Percentiles rank a stretch among this genome's conserved stretches.
phyloP scores from a whole-genome alignment of 2,888 invertebrate genomes.

The Synergus umbraculus region DNA sequence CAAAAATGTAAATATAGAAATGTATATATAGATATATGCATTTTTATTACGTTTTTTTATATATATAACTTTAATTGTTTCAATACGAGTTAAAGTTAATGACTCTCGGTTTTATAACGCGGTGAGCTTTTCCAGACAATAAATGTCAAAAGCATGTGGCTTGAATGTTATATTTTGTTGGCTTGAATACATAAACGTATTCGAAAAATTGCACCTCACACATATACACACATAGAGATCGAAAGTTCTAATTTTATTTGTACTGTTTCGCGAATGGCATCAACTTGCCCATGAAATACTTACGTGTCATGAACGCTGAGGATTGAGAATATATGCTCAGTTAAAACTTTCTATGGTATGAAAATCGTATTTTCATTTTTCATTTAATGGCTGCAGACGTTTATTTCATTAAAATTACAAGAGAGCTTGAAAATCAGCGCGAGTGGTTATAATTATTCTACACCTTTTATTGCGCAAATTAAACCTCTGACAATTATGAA shows the following conservation, averaged over 20 bases:
- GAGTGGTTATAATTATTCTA: neutral
- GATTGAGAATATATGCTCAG: slow-evolving; percentile 42
- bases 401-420: neutral
- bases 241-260: slow-evolving; percentile 38
- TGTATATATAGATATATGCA: no score
- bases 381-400: neutral
- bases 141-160: neutral
- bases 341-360: slow-evolving; percentile 28
- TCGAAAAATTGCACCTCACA: neutral
- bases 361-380: neutral
- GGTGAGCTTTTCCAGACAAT: neutral
- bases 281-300: neutral
- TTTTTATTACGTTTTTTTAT: no score
- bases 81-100: neutral
- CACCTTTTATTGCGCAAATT: no score
- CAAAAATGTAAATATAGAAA: no score
- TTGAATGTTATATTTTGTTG: neutral
- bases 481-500: no score
- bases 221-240: neutral
- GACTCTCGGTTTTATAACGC: neutral
- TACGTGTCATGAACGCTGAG: neutral
- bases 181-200: neutral
- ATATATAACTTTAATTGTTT: no score
- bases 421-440: neutral
- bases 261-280: slow-evolving; percentile 24